phyloP scores from a whole-genome alignment of 2,797 vertebrate species.

The Crenuchus spilurus region DNA sequence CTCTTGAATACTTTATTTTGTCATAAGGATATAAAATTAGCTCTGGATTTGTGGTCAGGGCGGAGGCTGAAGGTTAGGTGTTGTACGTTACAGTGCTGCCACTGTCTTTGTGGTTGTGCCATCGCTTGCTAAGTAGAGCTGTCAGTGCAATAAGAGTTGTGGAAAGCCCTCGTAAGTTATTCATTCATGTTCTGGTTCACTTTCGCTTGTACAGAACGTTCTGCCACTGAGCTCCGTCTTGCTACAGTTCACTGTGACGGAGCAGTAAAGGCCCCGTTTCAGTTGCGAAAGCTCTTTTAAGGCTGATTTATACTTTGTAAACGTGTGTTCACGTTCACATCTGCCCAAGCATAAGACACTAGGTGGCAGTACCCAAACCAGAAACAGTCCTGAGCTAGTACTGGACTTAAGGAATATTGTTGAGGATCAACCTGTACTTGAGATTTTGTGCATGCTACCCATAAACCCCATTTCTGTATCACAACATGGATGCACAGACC shows the following conservation, averaged over 20 bases:
- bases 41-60: slow-evolving; percentile 25
- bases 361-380: too few relatives aligned
- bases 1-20: slow-evolving; percentile 27
- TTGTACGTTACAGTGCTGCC: slow-evolving; percentile 31
- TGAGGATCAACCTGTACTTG: too few relatives aligned
- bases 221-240: neutral
- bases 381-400: too few relatives aligned
- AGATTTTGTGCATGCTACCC: too few relatives aligned
- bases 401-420: too few relatives aligned
- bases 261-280: neutral
- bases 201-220: neutral
- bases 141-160: slow-evolving; percentile 47
- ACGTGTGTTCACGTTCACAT: too few relatives aligned
- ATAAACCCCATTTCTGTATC: too few relatives aligned
- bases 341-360: too few relatives aligned
- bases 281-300: neutral
- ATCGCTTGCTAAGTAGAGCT: too few relatives aligned
- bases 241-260: neutral
- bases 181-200: neutral
- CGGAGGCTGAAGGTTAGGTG: slow-evolving; percentile 13
- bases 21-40: slow-evolving; percentile 21
- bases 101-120: slow-evolving; percentile 33
- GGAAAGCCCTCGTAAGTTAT: slow-evolving; percentile 14
- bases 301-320: too few relatives aligned
- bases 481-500: too few relatives aligned